Conservation (phyloP, 2,113 vertebrate species). For the Macrotis lagotis region DNA sequence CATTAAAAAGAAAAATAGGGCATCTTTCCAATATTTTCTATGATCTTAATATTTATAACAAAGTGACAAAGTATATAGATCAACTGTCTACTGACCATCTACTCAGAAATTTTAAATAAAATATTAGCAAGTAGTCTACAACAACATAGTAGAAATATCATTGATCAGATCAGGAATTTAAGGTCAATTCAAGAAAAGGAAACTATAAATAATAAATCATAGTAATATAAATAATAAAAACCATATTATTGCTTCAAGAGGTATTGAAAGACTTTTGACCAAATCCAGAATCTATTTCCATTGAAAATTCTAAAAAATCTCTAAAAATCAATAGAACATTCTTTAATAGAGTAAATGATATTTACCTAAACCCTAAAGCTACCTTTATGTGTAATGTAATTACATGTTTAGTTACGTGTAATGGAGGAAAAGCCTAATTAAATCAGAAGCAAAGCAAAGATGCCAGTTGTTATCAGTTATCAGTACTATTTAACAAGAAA, state of each 20-base stretch:
- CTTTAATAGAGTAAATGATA: neutral
- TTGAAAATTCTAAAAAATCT: neutral
- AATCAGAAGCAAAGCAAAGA: neutral
- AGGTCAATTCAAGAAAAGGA: neutral
- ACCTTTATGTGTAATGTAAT: neutral
- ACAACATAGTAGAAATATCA: neutral
- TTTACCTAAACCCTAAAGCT: neutral
- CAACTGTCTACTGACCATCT: neutral
- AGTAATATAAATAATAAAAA: neutral
- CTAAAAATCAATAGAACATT: neutral
- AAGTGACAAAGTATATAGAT: neutral
- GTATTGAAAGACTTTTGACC: neutral
- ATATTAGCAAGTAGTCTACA: neutral
- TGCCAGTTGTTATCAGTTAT: neutral
- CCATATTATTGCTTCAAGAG: neutral
- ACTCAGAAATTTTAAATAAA: neutral
- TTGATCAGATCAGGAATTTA: neutral
- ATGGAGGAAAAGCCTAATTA: neutral
- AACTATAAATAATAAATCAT: neutral
- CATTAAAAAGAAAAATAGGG: neutral
- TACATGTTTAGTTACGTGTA: no score
- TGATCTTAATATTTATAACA: neutral
- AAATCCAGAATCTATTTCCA: neutral
- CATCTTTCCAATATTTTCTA: neutral
- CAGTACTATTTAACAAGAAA: neutral